These are phyloP conservation scores for Ibycter americanus DNA, from an alignment of 2,797 vertebrate species.

Conservation along the genomic window DNA sequence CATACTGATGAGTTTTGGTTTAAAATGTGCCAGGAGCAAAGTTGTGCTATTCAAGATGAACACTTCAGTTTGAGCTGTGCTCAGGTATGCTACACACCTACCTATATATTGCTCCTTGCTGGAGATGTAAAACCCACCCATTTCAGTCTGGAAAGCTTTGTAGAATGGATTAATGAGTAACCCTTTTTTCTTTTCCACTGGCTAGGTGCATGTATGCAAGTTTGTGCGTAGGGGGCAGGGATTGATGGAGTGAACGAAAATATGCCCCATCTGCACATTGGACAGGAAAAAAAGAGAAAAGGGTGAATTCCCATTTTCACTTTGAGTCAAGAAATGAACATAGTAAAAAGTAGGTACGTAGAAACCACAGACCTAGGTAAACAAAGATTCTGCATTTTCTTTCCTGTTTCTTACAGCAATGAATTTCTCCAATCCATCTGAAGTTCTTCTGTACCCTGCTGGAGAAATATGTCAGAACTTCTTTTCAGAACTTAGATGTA, in stretches of 20 bases:
- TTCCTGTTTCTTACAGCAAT: constrained; percentile 64
- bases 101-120: constrained; percentile 92
- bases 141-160: constrained; percentile 90
- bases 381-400: constrained; percentile 74
- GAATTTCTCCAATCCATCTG: constrained; percentile 73
- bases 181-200: constrained; percentile 97
- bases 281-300: constrained; percentile 90
- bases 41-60: constrained; percentile 40
- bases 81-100: constrained; percentile 79
- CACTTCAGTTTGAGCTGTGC: constrained; percentile 65
- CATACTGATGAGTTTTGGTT: constrained; percentile 70
- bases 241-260: constrained; percentile 82
- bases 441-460: constrained; percentile 62
- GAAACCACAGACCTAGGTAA: constrained; percentile 73
- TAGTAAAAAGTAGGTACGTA: constrained; percentile 69
- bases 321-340: constrained; percentile 82
- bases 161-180: constrained; percentile 92
- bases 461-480: constrained; percentile 3
- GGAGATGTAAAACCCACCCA: constrained; percentile 89
- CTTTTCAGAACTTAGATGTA: background rate
- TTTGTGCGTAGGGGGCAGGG: constrained; percentile 78
- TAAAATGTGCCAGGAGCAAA: constrained; percentile 9
- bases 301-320: constrained; percentile 93
- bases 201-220: constrained; percentile 79
- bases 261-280: constrained; percentile 82